These are phyloP conservation scores for Kradibia gibbosae DNA, from an alignment of 1,140 invertebrate species.

Conservation along the genomic window DNA sequence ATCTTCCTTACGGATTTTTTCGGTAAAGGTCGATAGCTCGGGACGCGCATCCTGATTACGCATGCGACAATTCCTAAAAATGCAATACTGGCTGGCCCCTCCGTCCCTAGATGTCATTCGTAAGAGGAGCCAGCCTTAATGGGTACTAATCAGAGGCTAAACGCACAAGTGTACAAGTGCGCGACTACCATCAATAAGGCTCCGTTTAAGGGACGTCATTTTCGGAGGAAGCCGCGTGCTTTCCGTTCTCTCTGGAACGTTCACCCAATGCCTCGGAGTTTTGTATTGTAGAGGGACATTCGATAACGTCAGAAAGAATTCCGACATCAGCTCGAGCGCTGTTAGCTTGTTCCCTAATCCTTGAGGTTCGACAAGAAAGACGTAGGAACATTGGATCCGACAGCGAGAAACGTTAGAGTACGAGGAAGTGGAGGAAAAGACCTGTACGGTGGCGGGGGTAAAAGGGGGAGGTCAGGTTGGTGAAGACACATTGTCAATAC, in stretches of 20 bases:
- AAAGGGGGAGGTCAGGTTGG: not conserved
- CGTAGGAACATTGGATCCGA: too few species aligned
- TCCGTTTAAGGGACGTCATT: not conserved
- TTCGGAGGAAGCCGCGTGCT: not conserved
- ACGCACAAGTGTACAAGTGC: not conserved
- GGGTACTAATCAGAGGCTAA: constrained; percentile 2
- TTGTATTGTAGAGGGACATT: too few species aligned
- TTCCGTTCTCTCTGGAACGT: too few species aligned
- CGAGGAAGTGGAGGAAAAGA: not conserved
- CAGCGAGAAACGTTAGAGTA: not conserved
- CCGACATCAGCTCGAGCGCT: too few species aligned
- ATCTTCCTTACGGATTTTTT: not conserved
- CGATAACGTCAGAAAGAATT: too few species aligned
- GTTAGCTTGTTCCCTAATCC: too few species aligned
- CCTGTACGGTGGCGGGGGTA: not conserved
- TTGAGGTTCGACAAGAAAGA: too few species aligned
- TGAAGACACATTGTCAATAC: not conserved
- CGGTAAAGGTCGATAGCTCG: not conserved
- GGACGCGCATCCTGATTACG: not conserved
- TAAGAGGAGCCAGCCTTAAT: too few species aligned
- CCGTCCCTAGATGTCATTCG: not conserved
- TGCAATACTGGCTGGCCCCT: not conserved
- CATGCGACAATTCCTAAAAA: too few species aligned
- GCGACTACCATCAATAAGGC: not conserved
- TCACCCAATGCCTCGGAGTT: not conserved